Evolutionary conservation across 2,888 invertebrate genomes (phyloP), one percentile per base, ranked within the genome.

Genomic region (Pinctada fucata): DNA sequence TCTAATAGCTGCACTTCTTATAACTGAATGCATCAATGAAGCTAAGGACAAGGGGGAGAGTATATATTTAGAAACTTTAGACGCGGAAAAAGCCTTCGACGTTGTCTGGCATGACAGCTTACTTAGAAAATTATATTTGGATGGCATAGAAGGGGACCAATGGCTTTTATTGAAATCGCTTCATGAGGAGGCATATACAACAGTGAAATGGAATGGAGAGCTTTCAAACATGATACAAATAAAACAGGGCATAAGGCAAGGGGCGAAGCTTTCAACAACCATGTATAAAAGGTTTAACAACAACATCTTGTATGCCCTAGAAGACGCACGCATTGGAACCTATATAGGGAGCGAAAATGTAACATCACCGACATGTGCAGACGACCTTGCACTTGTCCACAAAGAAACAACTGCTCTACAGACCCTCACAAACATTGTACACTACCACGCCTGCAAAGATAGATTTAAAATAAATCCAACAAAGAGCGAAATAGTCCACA

Each of bases 81-180:
- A 66, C 16, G 66, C 66, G n/a, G 66, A 66, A n/a, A n/a, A 66
- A 66, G 66, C 66, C 13, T 66, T 66, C n/a, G 66, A 66, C 31
- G 66, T 66, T 5, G 66, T 66, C 4, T n/a, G 66, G 66, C 66
- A 66, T 66, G 66, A 66, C n/a, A 16, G 66, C 16, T 4, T n/a
- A 10, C 5, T 66, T 6, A 10, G 66, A 5, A 66, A 66, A 10
- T 16, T 66, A 52, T 52, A 52, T 10, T 8, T 52, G 5, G 58
- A 52, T 52, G 58, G 58, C 5, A 52, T 52, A 52, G 58, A 52
- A 52, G 58, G 10, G 5, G 58, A 5, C 5, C 5, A 8, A 10
- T 52, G 58, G 58, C 5, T 10, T 10, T 52, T 52, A 52, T 8
- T 52, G 10, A 52, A 52, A 52, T 52, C 58, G 10, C 10, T 52